Conservation (phyloP, 2,888 invertebrate genomes). For the Agrochola circellaris region DNA sequence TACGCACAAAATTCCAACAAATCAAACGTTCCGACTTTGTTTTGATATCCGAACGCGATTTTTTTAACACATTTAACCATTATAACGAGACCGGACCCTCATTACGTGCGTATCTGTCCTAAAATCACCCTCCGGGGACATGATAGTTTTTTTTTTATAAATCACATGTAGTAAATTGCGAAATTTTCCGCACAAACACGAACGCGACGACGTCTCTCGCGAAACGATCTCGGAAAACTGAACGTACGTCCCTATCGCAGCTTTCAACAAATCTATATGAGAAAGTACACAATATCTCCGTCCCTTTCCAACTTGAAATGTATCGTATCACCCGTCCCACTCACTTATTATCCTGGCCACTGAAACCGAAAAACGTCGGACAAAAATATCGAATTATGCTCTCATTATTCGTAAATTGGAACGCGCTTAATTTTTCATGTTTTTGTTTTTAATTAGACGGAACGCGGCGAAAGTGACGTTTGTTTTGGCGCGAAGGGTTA, state of each 20-base stretch:
- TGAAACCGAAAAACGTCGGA: slow-evolving; percentile 73
- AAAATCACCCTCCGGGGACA: slow-evolving; percentile 59
- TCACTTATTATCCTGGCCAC: slow-evolving; percentile 79
- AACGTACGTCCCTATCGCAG: slow-evolving; percentile 70
- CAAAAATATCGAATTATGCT: slow-evolving; percentile 76
- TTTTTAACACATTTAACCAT: slow-evolving; percentile 57
- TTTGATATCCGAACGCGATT: slow-evolving; percentile 53
- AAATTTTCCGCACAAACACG: slow-evolving; percentile 43
- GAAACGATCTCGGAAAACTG: slow-evolving; percentile 67
- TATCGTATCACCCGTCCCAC: slow-evolving; percentile 67
- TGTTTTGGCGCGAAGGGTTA: slow-evolving; percentile 65
- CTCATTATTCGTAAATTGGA: slow-evolving; percentile 74
- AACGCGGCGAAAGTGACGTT: slow-evolving; percentile 58
- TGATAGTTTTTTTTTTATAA: slow-evolving; percentile 61
- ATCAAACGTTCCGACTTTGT: slow-evolving; percentile 65
- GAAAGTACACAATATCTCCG: slow-evolving; percentile 79
- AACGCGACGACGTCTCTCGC: slow-evolving; percentile 51
- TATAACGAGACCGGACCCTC: slow-evolving; percentile 50
- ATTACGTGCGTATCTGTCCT: slow-evolving; percentile 51
- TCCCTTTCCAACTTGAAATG: slow-evolving; percentile 71
- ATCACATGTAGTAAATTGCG: slow-evolving; percentile 69
- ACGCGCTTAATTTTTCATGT: slow-evolving; percentile 64
- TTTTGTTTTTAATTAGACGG: slow-evolving; percentile 61
- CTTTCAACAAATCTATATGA: slow-evolving; percentile 89
- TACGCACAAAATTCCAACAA: slow-evolving; percentile 65